A percentile compares a stretch with the other conserved stretches of the same genome.
Conservation (phyloP, 1,140 invertebrate species). For the Hesperophylax magnus region DNA sequence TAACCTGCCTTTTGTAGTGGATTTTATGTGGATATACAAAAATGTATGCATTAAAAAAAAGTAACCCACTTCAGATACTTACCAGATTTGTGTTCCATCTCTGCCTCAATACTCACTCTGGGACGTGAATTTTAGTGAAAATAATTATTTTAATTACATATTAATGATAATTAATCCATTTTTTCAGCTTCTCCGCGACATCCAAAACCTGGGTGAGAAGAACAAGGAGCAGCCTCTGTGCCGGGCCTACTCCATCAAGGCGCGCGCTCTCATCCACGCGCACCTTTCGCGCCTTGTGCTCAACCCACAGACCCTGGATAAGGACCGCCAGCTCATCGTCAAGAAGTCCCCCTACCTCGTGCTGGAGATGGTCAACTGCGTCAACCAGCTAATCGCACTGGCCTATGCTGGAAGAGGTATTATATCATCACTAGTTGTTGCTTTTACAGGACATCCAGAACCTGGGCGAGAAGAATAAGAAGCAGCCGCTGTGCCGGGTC, state of each 20-base stretch:
- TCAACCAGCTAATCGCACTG: slow-evolving; percentile 93
- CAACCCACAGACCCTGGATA: slow-evolving; percentile 86
- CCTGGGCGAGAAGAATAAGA: too few species aligned
- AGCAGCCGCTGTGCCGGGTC: too few species aligned
- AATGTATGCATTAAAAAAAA: too few species aligned
- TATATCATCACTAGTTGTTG: not conserved
- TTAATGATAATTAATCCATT: slow-evolving; percentile 6
- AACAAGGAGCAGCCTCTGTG: slow-evolving; percentile 96
- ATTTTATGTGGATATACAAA: too few species aligned
- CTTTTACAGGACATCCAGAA: too few species aligned
- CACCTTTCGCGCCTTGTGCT: slow-evolving; percentile 90
- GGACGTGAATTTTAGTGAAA: too few species aligned
- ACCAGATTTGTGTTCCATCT: too few species aligned
- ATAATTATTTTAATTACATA: too few species aligned
- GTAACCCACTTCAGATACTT: too few species aligned
- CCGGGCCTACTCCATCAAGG: slow-evolving; percentile 96
- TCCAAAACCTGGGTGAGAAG: slow-evolving; percentile 93
- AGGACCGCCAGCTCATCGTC: slow-evolving; percentile 89
- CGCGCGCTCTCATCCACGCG: slow-evolving; percentile 93
- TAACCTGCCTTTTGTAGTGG: too few species aligned
- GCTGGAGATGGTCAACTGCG: slow-evolving; percentile 97
- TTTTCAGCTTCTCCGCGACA: slow-evolving; percentile 88
- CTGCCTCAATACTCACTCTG: too few species aligned
- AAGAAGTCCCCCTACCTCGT: slow-evolving; percentile 96
- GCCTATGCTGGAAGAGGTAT: slow-evolving; percentile 91